Conservation (phyloP, 2,113 vertebrate genomes). For the Brachionichthys hirsutus region DNA sequence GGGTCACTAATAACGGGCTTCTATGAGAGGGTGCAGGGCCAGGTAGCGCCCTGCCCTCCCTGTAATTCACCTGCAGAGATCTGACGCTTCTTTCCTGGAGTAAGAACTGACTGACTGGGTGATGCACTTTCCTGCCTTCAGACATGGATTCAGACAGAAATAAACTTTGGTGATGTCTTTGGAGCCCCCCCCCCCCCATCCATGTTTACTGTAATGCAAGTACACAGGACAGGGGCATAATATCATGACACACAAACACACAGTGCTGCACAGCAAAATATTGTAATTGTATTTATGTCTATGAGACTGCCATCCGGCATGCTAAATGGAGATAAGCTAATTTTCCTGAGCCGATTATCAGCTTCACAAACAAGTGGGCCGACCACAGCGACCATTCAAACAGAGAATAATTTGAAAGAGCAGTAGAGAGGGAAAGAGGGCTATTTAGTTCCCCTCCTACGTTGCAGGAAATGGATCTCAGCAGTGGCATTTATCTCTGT, state of each 20-base stretch:
- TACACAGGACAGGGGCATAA: too few species aligned
- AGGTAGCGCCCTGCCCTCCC: conserved; percentile 14
- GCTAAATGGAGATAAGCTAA: conserved; percentile 69
- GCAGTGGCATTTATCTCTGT: conserved; percentile 55
- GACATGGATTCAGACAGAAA: conserved; percentile 33
- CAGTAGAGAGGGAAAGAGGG: conserved; percentile 42
- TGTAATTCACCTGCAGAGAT: conserved; percentile 45
- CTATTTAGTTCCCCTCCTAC: conserved; percentile 61
- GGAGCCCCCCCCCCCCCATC: too few species aligned
- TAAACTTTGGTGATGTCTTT: conserved; percentile 59
- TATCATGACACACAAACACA: too few species aligned
- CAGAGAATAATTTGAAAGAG: conserved; percentile 55
- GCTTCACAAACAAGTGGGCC: conserved; percentile 62
- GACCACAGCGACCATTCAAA: conserved; percentile 52
- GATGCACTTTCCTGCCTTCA: conserved; percentile 36
- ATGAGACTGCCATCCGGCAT: conserved; percentile 58
- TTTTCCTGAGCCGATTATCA: conserved; percentile 67
- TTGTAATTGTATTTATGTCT: conserved; percentile 27
- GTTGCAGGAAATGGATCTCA: conserved; percentile 66
- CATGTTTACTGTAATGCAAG: too few species aligned
- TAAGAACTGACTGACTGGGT: conserved; percentile 62
- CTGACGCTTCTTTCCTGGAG: conserved; percentile 14
- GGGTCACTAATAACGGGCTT: conserved; percentile 54
- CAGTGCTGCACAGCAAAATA: too few species aligned
- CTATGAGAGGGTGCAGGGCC: conserved; percentile 28